Evolutionary conservation across 2,888 invertebrate genomes (phyloP).

Genomic region (Monoplex corrugatus): DNA sequence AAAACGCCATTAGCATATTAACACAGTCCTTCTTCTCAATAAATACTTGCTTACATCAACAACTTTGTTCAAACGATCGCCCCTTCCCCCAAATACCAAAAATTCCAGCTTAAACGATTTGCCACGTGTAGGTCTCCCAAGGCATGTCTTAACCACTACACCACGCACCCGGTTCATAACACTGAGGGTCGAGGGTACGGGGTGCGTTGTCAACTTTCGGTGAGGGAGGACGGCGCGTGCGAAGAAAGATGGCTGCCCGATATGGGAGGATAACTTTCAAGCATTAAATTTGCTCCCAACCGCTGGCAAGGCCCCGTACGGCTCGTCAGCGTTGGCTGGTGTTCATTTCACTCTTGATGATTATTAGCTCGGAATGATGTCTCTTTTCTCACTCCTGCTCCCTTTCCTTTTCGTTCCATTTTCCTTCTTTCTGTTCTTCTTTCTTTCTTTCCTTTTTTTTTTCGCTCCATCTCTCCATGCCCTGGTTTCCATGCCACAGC

Average conservation of each 20-base stretch:
- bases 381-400: background rate
- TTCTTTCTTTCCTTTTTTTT: background rate
- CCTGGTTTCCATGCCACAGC: no score
- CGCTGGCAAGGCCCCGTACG: background rate
- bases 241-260: slow-evolving; percentile 47
- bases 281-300: slow-evolving; percentile 50
- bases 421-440: background rate
- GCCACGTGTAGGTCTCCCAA: no score
- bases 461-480: no score
- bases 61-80: background rate
- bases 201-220: slow-evolving; percentile 30
- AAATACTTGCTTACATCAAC: no score
- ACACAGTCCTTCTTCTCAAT: no score
- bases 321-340: slow-evolving; percentile 1
- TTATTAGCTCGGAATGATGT: background rate
- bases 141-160: background rate
- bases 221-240: slow-evolving; percentile 49
- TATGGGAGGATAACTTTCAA: slow-evolving; percentile 50
- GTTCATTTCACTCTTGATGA: slow-evolving; percentile 14
- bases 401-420: background rate
- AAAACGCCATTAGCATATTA: no score
- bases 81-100: background rate
- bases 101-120: background rate
- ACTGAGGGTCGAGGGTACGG: background rate
- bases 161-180: background rate